Conservation (phyloP, 1,140 invertebrate genomes). For the Latrodectus geometricus region DNA sequence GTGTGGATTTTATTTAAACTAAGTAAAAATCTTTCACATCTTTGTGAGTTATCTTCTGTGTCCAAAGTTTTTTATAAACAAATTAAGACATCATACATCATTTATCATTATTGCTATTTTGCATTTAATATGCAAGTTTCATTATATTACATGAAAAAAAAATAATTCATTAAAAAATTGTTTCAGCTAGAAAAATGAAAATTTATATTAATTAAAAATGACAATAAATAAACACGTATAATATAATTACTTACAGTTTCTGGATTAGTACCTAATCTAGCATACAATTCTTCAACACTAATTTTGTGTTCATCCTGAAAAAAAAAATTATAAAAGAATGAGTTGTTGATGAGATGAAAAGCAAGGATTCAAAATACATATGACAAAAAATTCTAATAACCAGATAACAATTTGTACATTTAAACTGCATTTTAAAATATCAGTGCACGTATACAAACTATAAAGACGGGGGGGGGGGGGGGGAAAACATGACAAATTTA, state of each 20-base stretch:
- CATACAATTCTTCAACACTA: constrained; percentile 94
- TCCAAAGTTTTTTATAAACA: no score
- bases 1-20: no score
- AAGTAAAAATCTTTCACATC: no score
- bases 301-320: constrained; percentile 90
- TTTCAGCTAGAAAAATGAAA: background rate
- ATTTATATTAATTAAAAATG: background rate
- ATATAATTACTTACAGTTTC: constrained; percentile 76
- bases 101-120: no score
- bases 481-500: no score
- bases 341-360: no score
- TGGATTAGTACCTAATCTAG: constrained; percentile 94
- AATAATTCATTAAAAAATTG: background rate
- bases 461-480: background rate
- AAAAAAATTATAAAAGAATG: background rate
- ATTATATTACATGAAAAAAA: background rate
- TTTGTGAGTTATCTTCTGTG: no score
- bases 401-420: no score
- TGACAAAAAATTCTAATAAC: no score
- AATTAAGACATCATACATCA: no score
- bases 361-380: no score
- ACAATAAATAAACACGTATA: background rate
- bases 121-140: background rate
- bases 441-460: background rate
- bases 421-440: background rate